Base-by-base conservation (phyloP, 2,888 invertebrate genomes). In the Poecilobothrus nobilitatus region DNA sequence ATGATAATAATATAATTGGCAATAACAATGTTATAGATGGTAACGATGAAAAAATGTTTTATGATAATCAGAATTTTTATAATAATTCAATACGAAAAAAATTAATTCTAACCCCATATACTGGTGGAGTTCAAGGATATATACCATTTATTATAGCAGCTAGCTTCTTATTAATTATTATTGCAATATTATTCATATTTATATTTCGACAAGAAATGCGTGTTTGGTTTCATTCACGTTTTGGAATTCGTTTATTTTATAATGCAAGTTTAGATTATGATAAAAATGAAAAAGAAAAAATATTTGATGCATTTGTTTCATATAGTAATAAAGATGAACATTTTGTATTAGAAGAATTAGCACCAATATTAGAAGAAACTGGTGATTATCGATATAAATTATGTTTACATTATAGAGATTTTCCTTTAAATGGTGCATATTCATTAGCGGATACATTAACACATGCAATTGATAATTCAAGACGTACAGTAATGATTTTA, bases 271-370 rank as follows among this genome's bases (percentile, higher is more conserved):
- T 88, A 72, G 91, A 91, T 76, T 90, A 92, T 76, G 92, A 92
- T 76, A 90, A 90, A 81, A 89, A 89, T 76, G 90, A 91, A 80
- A 89, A 90, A 80, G 92, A 92, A 82, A 89, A 94, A 77, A 86
- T 94, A 66, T 97, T 94, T 81, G 97, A 97, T 83, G 96, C 95
- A 70, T 97, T 97, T 83, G 89, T 98, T 73, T 93, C 94, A 77
- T 97, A 97, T 83, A 93, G 94, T 77, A 91, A 92, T 70, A 92
- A 94, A 81, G 96, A 97, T 81, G 94, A 95, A 78, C 87, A 89
- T 37, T 95, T 95, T 81, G 94, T 96, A 37, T 89, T 89, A 73
- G 91, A 95, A 81, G 91, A 93, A 78, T 84, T 96, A 76, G 92
- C 92, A 65, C 91, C 94, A 15, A 91, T 92, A 73, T 86, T 97